A percentile compares a stretch with the other conserved stretches of the same genome.
These are phyloP conservation scores for Anarsia innoxiella DNA, from an alignment of 2,888 invertebrate genomes.

Conservation along the genomic window DNA sequence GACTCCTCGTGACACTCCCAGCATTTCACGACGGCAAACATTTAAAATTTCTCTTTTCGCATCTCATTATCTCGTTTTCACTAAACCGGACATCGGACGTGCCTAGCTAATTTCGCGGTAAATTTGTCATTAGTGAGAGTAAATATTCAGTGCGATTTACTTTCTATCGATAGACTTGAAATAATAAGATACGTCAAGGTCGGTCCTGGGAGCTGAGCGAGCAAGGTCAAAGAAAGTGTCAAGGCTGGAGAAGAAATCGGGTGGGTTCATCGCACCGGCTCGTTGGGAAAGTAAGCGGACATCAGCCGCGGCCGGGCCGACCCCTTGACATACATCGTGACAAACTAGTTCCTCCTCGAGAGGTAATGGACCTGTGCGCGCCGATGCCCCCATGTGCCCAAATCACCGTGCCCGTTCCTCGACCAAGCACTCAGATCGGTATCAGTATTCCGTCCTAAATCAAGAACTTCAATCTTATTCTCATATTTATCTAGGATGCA, in stretches of 20 bases:
- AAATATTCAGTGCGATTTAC: conserved; percentile 54
- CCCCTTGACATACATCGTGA: conserved; percentile 66
- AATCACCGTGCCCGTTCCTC: not conserved
- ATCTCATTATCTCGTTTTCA: conserved; percentile 72
- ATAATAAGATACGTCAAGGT: conserved; percentile 50
- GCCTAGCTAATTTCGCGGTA: conserved; percentile 55
- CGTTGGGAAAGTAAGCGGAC: conserved; percentile 66
- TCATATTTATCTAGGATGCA: conserved; percentile 27
- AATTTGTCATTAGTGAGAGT: conserved; percentile 67
- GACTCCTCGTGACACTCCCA: conserved; percentile 63
- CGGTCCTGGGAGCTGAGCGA: conserved; percentile 36
- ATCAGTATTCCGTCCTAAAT: not conserved
- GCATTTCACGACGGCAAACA: conserved; percentile 66
- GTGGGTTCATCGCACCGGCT: conserved; percentile 58
- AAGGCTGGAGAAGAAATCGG: conserved; percentile 72
- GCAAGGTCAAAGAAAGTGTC: conserved; percentile 74
- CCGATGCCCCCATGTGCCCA: conserved; percentile 23
- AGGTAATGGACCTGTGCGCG: conserved; percentile 30
- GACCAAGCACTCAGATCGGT: no score
- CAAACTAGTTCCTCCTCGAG: conserved; percentile 55
- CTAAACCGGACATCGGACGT: conserved; percentile 40
- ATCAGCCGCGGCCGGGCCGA: conserved; percentile 43
- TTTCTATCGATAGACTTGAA: conserved; percentile 47
- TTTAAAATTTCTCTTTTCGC: conserved; percentile 74
- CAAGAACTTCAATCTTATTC: not conserved